Evolutionary conservation across 2,113 vertebrate species (phyloP), one percentile per base, ranked within the genome.

Genomic region (Pseudonaja textilis): DNA sequence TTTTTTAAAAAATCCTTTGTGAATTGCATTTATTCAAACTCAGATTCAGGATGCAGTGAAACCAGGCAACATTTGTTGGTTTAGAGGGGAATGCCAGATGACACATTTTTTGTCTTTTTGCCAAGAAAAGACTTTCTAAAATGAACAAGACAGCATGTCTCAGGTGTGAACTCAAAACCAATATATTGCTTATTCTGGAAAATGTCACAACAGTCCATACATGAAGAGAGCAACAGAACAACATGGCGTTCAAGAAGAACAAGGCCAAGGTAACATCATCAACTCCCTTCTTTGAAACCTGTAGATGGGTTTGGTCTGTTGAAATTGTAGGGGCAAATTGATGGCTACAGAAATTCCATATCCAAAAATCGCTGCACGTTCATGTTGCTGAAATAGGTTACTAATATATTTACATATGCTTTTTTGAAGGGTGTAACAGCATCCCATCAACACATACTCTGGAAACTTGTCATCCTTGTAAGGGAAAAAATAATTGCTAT

Each of bases 111-210:
- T 4, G 64, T 69, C 29, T 69, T 69, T 69, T 87, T 42, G 23
- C 20, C 89, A 22, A 34, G 20, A 42, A 50, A 69, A 61, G 47
- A 10, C 50, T 54, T 87, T 87, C 56, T 14, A 87, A 52, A 26
- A 59, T 47, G 9, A 61, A 0, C 0, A 7, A 0, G 0, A 0
- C 0, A 10, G 57, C 0, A 3, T 0, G 0, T 61, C 26, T 0
- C n/a, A 16, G 23, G 69, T 74, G 1, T 0, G 1, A 64, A 81
- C 92, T 20, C 45, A 9, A 14, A 5, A 16, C 6, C 10, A 0
- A 45, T 0, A 0, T 1, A 0, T 23, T 11, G 88, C 92, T 91
- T 1, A 18, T 55, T 64, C 0, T 16, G 12, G 1, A 0, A 52
- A 42, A 0, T 47, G 64, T 14, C 1, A 0, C 88, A 90, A 89